Base-by-base conservation (phyloP, 1,140 invertebrate genomes). In the Drosophila arawakana region DNA sequence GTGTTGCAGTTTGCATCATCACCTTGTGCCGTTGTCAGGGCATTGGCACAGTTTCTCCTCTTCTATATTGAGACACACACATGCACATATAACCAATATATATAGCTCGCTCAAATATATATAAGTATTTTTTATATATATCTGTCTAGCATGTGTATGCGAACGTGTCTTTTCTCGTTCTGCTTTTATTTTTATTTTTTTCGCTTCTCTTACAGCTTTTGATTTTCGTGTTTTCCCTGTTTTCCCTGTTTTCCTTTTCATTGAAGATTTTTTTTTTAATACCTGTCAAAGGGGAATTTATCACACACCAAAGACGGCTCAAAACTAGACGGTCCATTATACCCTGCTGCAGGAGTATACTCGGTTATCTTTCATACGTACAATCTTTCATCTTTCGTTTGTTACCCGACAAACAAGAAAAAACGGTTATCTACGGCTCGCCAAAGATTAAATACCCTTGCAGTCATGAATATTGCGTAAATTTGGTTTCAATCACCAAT, bases 21-120 rank as follows among this genome's bases (percentile, higher is more conserved):
- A 90, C 85, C 89, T 91, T 91, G 89, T 91, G 89, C 77, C 73
- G 78, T 91, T 89, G 89, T 91, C 89, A 91, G 89, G 89, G 88
- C 89, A 91, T 91, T 91, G 89, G 89, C 89, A 91, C 76, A 91
- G 81, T 91, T 91, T 91, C 52, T 65, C 66, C 60, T 65, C 61
- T 67, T 65, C 68, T 76, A 80, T 71, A 70, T 46, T 73, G 67
- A 78, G 49, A 75, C 61, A 63, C 43, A 49, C 37, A 76, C 25
- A 30, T 30, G 25, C 44, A 61, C 18, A 47, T 35, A 58, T 44
- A 52, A 41, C 39, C 9, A 4, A 44, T 37, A 60, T 34, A 61
- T n/a, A 25, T 8, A 61, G 55, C 46, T 6, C 15, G 43, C 35
- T 59, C 41, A 54, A 4, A 39, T 39, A 60, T 34, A 55, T 34